Base-by-base conservation (phyloP, 2,797 vertebrate genomes). In the Aldrovandia affinis region DNA sequence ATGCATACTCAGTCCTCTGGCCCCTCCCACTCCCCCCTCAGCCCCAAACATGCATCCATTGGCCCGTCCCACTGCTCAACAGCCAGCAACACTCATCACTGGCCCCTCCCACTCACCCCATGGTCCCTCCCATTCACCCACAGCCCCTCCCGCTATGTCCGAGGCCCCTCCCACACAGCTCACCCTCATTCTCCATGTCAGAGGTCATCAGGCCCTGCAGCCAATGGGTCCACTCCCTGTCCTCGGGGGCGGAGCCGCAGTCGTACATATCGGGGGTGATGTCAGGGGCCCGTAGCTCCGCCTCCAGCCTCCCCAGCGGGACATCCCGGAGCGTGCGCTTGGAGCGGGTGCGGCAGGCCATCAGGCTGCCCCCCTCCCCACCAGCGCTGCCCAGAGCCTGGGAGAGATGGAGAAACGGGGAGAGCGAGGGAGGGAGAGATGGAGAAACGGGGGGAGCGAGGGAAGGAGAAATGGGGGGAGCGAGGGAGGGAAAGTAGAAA, bases 241-340 rank as follows among this genome's bases (percentile, higher is more conserved):
- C 97, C 20, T 98, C 96, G 0, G 93, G 94, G 57, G 93, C 90
- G 0, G 84, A 57, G 50, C 81, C 78, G 22, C 86, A 87, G 57
- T 98, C 97, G 0, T 99, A 99, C 98, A 99, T 99, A 88, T 99
- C 98, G 0, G 97, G 96, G 0, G 98, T 98, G 90, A 98, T 98
- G 61, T 99, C 98, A 0, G 97, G 97, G 1, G 98, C 95, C 12
- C 90, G 93, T 2, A 99, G 97, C 90, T 97, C 95, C 0, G 98
- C 98, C 92, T 99, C 98, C 88, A 99, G 92, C 84, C 95, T 96
- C 25, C 96, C 97, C 18, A 99, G 91, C 0, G 97, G 97, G 0
- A 99, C 92, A 20, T 98, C 93, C 9, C 96, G 97, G 82, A 99
- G 90, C 0, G 95, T 96, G 2, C 95, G 92, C 91, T 98, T 99